phyloP scores from a whole-genome alignment of 2,797 vertebrate genomes.

The Harpagifer antarcticus region DNA sequence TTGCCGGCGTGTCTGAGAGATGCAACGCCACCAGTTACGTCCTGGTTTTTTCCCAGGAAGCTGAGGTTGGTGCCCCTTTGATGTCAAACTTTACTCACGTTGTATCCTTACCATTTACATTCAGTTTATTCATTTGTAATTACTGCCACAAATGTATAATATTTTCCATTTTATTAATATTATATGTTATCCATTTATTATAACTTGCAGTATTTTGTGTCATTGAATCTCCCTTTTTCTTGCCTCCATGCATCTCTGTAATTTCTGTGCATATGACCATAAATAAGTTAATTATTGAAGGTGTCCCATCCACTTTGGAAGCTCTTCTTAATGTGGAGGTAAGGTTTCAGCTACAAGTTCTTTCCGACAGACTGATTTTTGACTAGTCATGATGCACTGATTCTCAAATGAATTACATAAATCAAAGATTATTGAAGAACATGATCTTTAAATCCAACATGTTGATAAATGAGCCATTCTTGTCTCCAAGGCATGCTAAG shows the following conservation, averaged over 20 bases:
- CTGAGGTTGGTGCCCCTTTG: not conserved
- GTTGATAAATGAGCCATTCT: not conserved
- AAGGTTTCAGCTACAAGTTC: constrained; percentile 18
- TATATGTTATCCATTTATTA: too few relatives aligned
- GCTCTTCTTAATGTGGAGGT: constrained; percentile 5
- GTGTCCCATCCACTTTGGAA: not conserved
- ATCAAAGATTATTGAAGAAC: not conserved
- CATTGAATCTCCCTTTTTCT: too few relatives aligned
- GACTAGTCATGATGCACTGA: constrained; percentile 1
- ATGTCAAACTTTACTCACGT: constrained; percentile 1
- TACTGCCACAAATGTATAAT: too few relatives aligned
- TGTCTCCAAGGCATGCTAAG: constrained; percentile 50
- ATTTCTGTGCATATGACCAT: too few relatives aligned
- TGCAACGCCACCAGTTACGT: constrained; percentile 9
- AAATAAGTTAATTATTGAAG: too few relatives aligned
- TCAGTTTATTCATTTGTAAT: too few relatives aligned
- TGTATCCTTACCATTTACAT: not conserved
- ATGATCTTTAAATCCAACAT: constrained; percentile 9
- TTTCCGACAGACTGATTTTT: not conserved
- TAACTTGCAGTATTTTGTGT: too few relatives aligned
- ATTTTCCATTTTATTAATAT: too few relatives aligned
- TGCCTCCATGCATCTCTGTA: too few relatives aligned
- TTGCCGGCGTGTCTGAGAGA: constrained; percentile 31
- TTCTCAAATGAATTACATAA: constrained; percentile 7
- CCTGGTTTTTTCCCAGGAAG: constrained; percentile 2